Evolutionary conservation across 1,140 invertebrate species (phyloP).

Genomic region (Bathynomus jamesi): DNA sequence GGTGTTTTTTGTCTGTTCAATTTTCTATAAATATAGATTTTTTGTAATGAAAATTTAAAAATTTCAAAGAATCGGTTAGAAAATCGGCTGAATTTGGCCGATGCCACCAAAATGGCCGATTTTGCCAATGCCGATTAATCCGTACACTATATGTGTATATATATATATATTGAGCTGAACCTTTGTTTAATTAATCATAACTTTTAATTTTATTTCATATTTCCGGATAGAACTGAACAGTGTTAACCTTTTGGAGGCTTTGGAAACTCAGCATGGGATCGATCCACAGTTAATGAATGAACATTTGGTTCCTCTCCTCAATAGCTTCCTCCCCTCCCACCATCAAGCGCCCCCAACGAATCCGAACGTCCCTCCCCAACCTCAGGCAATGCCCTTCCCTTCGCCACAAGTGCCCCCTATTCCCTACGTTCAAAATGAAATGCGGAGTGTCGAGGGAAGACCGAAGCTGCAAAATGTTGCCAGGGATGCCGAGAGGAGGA

Average conservation of each 20-base stretch:
- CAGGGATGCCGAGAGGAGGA: slow-evolving; percentile 10
- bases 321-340: slow-evolving; percentile 19
- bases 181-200: too few relatives aligned
- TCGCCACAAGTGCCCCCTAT: slow-evolving; percentile 23
- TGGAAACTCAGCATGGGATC: slow-evolving; percentile 15
- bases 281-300: slow-evolving; percentile 27
- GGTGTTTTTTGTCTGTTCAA: too few relatives aligned
- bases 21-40: too few relatives aligned
- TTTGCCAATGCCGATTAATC: too few relatives aligned
- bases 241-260: slow-evolving; percentile 21
- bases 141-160: too few relatives aligned
- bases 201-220: too few relatives aligned
- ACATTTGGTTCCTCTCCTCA: slow-evolving; percentile 25
- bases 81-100: too few relatives aligned
- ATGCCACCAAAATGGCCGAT: too few relatives aligned
- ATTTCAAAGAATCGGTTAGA: too few relatives aligned
- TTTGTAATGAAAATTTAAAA: too few relatives aligned
- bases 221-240: slow-evolving; percentile 21
- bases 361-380: not conserved
- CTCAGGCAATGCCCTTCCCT: slow-evolving; percentile 6
- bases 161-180: too few relatives aligned
- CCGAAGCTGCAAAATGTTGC: slow-evolving; percentile 27
- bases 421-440: slow-evolving; percentile 28
- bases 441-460: slow-evolving; percentile 22
- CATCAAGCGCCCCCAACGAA: too few relatives aligned